These are phyloP conservation scores for Rynchops niger DNA, from an alignment of 2,113 vertebrate species.

Conservation along the genomic window DNA sequence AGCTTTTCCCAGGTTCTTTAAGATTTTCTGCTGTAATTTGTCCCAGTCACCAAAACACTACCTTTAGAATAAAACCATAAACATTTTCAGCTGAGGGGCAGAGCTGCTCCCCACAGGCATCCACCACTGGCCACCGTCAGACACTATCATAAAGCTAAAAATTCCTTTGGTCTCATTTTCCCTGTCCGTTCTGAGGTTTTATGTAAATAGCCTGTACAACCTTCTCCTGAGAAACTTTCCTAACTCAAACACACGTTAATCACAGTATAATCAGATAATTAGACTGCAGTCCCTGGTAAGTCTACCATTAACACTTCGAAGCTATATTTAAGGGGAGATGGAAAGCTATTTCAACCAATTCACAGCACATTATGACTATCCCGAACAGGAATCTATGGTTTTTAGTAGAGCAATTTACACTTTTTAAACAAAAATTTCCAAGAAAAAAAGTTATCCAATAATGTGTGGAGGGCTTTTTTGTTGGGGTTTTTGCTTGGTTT, in stretches of 20 bases:
- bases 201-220: background rate
- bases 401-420: background rate
- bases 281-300: background rate
- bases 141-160: background rate
- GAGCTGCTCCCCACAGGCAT: background rate
- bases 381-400: background rate
- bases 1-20: background rate
- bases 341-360: background rate
- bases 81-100: background rate
- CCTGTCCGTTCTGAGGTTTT: background rate
- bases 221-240: conserved; percentile 39
- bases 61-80: background rate
- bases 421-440: background rate
- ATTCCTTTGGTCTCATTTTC: background rate
- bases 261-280: background rate
- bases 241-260: background rate
- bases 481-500: background rate
- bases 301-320: background rate
- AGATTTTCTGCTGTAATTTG: background rate
- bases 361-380: background rate
- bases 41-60: background rate
- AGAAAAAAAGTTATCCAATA: background rate
- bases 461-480: background rate
- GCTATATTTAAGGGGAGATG: background rate
- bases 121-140: background rate